Evolutionary conservation across 64 coral and sea anemone genomes (phyloP), one percentile per base, ranked within the genome.

Genomic region (Anthopleura sola): DNA sequence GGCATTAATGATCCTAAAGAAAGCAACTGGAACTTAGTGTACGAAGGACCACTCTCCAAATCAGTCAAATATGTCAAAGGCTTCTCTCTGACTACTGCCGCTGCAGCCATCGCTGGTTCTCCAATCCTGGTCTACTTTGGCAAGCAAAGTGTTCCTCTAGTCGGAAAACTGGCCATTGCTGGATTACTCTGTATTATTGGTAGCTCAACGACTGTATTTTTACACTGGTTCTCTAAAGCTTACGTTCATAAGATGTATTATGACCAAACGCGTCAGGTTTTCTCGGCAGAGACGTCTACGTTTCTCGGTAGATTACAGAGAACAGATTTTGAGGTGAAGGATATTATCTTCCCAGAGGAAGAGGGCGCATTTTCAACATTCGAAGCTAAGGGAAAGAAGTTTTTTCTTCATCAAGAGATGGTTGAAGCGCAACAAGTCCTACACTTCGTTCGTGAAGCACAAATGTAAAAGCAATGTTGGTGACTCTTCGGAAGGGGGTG

Each of bases 381-480:
- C 82, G 86, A 95, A 87, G 97, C 87, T 18, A 64, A 37, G 86
- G 97, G 97, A 20, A 92, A 80, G 48, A 84, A 84, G 26, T 99
- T 89, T 95, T 99, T 99, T 46, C 89, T 99, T 74, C 97, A 99
- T 75, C 87, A 85, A 46, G 97, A 99, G 33, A 89, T 99, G 39
- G 79, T 99, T 1, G 97, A 99, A 83, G 85, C 93, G 29, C 97
- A 99, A 60, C 97, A 99, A 69, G 85, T 99, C 58, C 49, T 99
- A 37, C 87, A 99, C 38, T 99, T 94, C 86, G 78, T 99, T 34
- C 78, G 93, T 29, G 93, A 91, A 56, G 36, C 82, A 31, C 36
- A 60, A 29, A 71, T 34, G n/a, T 71, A 71, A 16, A 71, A 71
- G 14, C 6, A 53, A 17, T 13, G 50, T 53, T 53, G 46, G 46